Conservation (phyloP, 2,888 invertebrate species). For the Macroteleia sp. region DNA sequence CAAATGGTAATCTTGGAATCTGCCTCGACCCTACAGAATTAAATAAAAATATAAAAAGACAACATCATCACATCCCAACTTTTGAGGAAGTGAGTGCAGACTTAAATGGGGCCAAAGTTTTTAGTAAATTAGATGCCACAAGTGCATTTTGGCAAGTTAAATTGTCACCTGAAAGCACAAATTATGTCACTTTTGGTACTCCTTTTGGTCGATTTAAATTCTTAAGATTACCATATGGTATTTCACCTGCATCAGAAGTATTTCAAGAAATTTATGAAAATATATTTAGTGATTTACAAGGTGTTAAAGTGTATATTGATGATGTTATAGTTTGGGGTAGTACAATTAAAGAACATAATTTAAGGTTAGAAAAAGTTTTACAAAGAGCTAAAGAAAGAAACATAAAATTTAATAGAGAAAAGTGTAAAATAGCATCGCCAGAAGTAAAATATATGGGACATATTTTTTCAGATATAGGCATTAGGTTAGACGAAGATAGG, state of each 20-base stretch:
- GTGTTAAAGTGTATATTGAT: slow-evolving; percentile 5
- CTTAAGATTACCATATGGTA: slow-evolving; percentile 71
- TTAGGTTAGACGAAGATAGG: slow-evolving; percentile 53
- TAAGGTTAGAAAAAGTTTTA: slow-evolving; percentile 49
- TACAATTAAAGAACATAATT: slow-evolving; percentile 66
- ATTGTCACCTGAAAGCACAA: slow-evolving; percentile 63
- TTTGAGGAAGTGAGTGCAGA: slow-evolving; percentile 71
- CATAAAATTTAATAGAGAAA: slow-evolving; percentile 48
- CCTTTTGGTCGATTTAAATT: slow-evolving; percentile 73
- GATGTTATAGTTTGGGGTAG: slow-evolving; percentile 64
- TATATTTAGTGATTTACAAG: slow-evolving; percentile 10
- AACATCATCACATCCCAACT: slow-evolving; percentile 69
- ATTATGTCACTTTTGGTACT: slow-evolving; percentile 69
- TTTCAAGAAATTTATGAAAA: background rate
- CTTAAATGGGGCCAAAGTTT: slow-evolving; percentile 65
- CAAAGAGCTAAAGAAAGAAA: slow-evolving; percentile 38
- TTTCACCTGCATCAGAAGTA: slow-evolving; percentile 60
- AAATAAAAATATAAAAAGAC: slow-evolving; percentile 69
- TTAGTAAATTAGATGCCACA: slow-evolving; percentile 68
- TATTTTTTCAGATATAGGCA: slow-evolving; percentile 44
- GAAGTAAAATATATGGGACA: slow-evolving; percentile 55
- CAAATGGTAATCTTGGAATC: slow-evolving; percentile 50
- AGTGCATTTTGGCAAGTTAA: slow-evolving; percentile 69
- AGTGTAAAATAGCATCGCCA: slow-evolving; percentile 42
- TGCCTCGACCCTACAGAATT: slow-evolving; percentile 67